Base-by-base conservation (phyloP, 2,113 vertebrate species). In the Suncus etruscus region DNA sequence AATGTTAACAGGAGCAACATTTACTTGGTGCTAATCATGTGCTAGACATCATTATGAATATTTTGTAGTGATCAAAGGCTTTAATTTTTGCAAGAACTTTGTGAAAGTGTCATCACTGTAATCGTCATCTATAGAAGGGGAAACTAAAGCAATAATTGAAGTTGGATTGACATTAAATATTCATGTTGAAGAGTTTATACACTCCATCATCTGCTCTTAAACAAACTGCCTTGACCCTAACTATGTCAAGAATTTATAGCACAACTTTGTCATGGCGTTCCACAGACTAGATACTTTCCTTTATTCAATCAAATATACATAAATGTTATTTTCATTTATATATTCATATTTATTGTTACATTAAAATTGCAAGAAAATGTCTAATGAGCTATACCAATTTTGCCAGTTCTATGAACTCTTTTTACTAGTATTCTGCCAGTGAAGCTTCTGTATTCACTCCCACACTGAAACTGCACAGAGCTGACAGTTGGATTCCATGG, bases 381-480 rank as follows among this genome's bases (percentile, higher is more conserved):
- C 68, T 39, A 6, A 29, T 32, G 27, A 8, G 8, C 54, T 39
- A 22, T 6, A 29, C 25, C 1, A 3, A 1, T 6, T 74, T 18
- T 7, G 29, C 29, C 65, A 18, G 29, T 24, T 15, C 15, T 27
- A 4, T 61, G 47, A 8, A 5, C 0, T 14, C 73, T 45, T n/a
- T 72, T 27, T 8, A 15, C 25, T 12, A 22, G 31, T 0, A 4
- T 39, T 51, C 29, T 48, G 47, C 12, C 27, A 1, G 1, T 0
- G 2, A 22, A 77, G 15, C 4, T 32, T 10, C 16, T 8, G 3
- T 4, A 8, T n/a, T 69, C 93, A 24, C 25, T 22, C 66, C 47
- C 0, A 0, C 2, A 22, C 6, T 29, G 11, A 6, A 10, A 32
- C 45, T 8, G 6, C 20, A 1, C 29, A 2, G 5, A 1, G 15